Base-by-base conservation (phyloP, 2,113 vertebrate species). In the Phylloscopus trochilus region DNA sequence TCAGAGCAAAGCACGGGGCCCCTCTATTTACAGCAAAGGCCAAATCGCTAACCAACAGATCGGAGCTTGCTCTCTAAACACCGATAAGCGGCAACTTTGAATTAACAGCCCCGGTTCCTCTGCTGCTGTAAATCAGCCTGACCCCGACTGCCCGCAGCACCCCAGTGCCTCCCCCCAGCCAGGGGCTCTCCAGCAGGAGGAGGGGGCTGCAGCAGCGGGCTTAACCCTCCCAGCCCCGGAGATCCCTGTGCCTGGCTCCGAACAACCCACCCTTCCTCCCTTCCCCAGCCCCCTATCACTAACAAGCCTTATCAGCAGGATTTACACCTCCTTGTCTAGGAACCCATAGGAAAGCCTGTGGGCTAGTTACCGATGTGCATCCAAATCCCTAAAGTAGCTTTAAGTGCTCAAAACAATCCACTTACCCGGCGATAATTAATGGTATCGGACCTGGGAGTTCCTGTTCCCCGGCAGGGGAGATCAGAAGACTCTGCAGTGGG, bases 291-390 rank as follows among this genome's bases (percentile, higher is more conserved):
- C 72, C 73, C 33, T 95, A 97, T 95, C 89, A 93, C 92, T 95
- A 97, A 95, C 92, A 95, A 89, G 85, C 75, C 90, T 97, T 97
- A 97, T 96, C 97, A 76, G 93, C 86, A 88, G 95, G 96, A 96
- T 97, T 97, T 97, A 96, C 96, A 97, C 96, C 94, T 96, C 79
- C 78, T 95, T 94, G 95, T 96, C 96, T 94, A 92, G 90, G 58
- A 94, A 88, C 75, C 60, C 46, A 3, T 53, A 93, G 92, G 81
- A 85, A 90, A 95, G 63, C 59, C 64, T n/a, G 33, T 1, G 58
- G 87, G 37, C 60, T 13, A 3, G 56, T 96, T 86, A 80, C 67
- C 7, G 0, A 59, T 63, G 81, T 69, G 78, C 78, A 87, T 93
- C 78, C 84, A 86, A 96, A 95, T 95, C 95, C 91, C 79, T 94